Base-by-base conservation (phyloP, 2,113 vertebrate genomes). In the Microcebus jonahi region DNA sequence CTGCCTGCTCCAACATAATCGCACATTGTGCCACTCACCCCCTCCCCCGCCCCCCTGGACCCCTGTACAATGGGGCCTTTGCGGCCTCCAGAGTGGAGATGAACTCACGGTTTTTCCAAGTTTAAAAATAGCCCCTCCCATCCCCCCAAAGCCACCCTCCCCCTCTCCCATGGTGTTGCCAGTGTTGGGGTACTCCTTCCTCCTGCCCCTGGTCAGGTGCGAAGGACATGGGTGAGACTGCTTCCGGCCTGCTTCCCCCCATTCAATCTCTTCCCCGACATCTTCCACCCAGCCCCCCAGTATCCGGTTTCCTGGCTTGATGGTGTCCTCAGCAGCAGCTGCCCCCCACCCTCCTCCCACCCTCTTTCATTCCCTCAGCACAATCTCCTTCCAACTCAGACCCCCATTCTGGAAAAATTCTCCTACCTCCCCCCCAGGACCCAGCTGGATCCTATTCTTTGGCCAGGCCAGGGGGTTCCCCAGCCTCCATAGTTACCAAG, bases 31-130 rank as follows among this genome's bases (percentile, higher is more conserved):
- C 27, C 88, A 27, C 50, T 14, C 68, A 5, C 76, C 82, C 87
- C 84, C n/a, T 48, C 39, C 48, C 71, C 29, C 88, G 65, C 1
- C 10, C 57, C 93, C 83, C 97, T 45, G 75, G 95, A 97, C 76
- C 25, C 94, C 8, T 6, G 83, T 63, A 99, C 98, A 99, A 98
- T 98, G 97, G 94, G 94, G 95, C 97, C 97, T 98, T 98, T 98
- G 97, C 98, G 5, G 92, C 91, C 21, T 1, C 68, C 1, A 61
- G 97, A 83, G 83, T 98, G 96, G 92, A 97, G 85, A 98, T 96
- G 97, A 91, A 88, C 97, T 98, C 96, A 95, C 71, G 97, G 96
- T 79, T 94, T 97, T 96, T 98, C 91, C 67, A 79, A 96, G 80
- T 63, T 97, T 98, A 98, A 98, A 98, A 98, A 98, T 97, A 98